Evolutionary conservation across 1,140 invertebrate genomes (phyloP).

Genomic region (Akabosia matsudoensis): DNA sequence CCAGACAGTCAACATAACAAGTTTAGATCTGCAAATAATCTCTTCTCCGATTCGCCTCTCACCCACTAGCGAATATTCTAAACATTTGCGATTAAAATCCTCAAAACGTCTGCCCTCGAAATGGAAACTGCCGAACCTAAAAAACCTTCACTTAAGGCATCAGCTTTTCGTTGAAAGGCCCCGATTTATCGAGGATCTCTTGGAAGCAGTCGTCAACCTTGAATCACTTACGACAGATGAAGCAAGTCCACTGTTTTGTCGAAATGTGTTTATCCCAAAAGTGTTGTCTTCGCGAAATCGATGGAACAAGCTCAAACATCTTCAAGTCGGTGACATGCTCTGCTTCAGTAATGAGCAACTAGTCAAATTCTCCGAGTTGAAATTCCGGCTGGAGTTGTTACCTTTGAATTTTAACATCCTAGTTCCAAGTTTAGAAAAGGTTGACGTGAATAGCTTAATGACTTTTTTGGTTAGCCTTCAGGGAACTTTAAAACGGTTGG

Average conservation of each 20-base stretch:
- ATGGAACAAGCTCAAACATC: neutral
- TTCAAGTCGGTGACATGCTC: slow-evolving; percentile 1
- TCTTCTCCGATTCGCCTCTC: slow-evolving; percentile 2
- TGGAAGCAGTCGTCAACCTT: slow-evolving; percentile 5
- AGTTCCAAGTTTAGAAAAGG: neutral
- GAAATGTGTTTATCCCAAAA: slow-evolving; percentile 6
- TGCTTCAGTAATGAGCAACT: slow-evolving; percentile 1
- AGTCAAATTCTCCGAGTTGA: neutral
- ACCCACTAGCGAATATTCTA: slow-evolving; percentile 1
- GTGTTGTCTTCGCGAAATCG: neutral
- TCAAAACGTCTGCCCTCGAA: neutral
- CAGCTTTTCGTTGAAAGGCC: neutral
- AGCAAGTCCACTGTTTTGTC: slow-evolving; percentile 19
- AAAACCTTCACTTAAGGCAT: neutral
- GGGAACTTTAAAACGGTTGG: neutral
- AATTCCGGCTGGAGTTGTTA: slow-evolving; percentile 5
- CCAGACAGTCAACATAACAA: neutral
- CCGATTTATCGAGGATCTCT: neutral
- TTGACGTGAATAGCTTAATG: neutral
- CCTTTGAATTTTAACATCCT: slow-evolving; percentile 18
- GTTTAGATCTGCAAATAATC: slow-evolving; percentile 15
- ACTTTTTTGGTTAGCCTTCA: slow-evolving; percentile 5
- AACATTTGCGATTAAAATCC: neutral
- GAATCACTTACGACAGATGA: neutral
- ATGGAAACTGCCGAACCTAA: neutral